Evolutionary conservation across 1,140 invertebrate species (phyloP).

Genomic region (Papilio aristodemus): DNA sequence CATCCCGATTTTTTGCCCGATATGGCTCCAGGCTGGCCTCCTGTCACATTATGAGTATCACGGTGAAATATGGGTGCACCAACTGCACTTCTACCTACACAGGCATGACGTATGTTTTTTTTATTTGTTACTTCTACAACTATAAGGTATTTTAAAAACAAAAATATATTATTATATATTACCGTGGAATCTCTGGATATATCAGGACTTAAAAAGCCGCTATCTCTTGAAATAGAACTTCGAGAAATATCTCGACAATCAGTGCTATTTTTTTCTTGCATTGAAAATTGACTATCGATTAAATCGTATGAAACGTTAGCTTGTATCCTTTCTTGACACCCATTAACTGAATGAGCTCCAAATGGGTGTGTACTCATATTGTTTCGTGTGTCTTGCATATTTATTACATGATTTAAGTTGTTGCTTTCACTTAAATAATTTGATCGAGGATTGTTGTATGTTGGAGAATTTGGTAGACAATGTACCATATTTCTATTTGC

Average conservation of each 20-base stretch:
- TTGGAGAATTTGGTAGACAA: neutral
- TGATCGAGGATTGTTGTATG: neutral
- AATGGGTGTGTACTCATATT: neutral
- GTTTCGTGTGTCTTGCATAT: neutral
- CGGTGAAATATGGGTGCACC: too few species aligned
- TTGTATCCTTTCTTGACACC: neutral
- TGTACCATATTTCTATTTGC: neutral
- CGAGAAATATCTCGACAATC: neutral
- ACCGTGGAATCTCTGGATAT: slow-evolving; percentile 5
- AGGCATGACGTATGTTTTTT: too few species aligned
- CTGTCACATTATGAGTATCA: too few species aligned
- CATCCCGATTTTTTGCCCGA: too few species aligned
- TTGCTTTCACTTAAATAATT: neutral
- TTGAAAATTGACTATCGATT: neutral
- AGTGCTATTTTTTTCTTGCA: neutral
- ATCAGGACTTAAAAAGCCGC: slow-evolving; percentile 31
- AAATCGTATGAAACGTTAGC: neutral
- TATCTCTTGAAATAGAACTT: slow-evolving; percentile 35
- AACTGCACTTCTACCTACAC: too few species aligned
- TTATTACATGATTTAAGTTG: neutral
- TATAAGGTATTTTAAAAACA: neutral
- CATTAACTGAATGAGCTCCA: neutral
- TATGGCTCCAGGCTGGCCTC: too few species aligned
- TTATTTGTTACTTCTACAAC: neutral
- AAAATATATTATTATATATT: neutral